A percentile compares a stretch with the other conserved stretches of the same genome.
These are phyloP conservation scores for Yponomeuta cagnagella DNA, from an alignment of 2,888 invertebrate genomes.

Conservation along the genomic window DNA sequence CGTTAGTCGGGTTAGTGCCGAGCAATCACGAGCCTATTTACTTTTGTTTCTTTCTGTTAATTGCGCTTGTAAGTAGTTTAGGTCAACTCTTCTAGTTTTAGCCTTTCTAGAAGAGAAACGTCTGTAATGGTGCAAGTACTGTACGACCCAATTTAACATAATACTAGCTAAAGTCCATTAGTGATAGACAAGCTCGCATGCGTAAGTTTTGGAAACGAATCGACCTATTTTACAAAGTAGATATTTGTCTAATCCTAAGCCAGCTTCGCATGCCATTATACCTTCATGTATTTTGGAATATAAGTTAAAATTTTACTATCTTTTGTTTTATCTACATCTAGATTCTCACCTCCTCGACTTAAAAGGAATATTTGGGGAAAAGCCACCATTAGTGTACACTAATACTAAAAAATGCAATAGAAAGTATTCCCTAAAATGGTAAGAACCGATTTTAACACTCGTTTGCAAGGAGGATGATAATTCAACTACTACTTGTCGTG, in stretches of 20 bases:
- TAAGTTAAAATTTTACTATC: neutral
- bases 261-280: constrained; percentile 51
- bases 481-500: neutral
- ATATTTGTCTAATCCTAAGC: constrained; percentile 11
- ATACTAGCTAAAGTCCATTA: constrained; percentile 25
- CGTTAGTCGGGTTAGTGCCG: constrained; percentile 60
- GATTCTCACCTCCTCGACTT: constrained; percentile 7
- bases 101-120: neutral
- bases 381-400: constrained; percentile 1
- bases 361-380: constrained; percentile 15
- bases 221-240: too few species aligned
- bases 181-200: constrained; percentile 16
- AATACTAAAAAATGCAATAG: neutral
- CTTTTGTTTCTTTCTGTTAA: constrained; percentile 24
- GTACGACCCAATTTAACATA: constrained; percentile 15
- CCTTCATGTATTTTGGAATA: neutral
- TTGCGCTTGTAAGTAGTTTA: constrained; percentile 18
- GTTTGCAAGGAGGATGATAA: too few species aligned
- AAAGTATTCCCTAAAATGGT: neutral
- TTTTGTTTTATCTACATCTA: constrained; percentile 15
- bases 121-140: neutral
- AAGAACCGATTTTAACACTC: neutral
- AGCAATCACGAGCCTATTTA: constrained; percentile 29
- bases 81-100: neutral
- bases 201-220: constrained; percentile 10